phyloP scores from a whole-genome alignment of 2,113 vertebrate genomes.

The Laticauda colubrina region DNA sequence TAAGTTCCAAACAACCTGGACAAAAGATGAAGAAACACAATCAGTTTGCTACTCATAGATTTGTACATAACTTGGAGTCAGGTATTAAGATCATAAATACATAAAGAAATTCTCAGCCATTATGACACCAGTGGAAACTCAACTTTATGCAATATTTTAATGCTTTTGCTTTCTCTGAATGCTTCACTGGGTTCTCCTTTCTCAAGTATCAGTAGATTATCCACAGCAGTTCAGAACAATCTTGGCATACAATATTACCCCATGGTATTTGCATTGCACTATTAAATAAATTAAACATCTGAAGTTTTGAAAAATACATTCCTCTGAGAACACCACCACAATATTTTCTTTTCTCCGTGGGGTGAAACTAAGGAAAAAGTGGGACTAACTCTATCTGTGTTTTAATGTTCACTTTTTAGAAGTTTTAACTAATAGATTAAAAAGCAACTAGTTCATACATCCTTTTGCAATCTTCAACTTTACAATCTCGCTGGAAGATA shows the following conservation, averaged over 20 bases:
- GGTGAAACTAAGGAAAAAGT: background rate
- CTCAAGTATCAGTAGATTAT: background rate
- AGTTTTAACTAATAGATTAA: background rate
- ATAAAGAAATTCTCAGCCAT: background rate
- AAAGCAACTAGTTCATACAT: background rate
- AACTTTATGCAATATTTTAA: background rate
- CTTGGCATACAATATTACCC: background rate
- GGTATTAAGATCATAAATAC: background rate
- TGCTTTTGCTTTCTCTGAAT: background rate
- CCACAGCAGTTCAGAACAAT: background rate
- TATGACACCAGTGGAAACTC: fast-evolving
- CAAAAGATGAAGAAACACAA: background rate
- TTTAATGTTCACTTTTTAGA: background rate
- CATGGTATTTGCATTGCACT: background rate
- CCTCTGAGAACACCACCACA: background rate
- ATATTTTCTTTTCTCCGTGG: background rate
- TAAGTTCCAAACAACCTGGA: slow-evolving; percentile 76
- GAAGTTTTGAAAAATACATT: background rate
- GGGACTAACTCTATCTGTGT: background rate
- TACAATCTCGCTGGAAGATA: background rate
- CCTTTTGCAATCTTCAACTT: background rate
- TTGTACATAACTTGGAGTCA: background rate
- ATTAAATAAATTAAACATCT: slow-evolving; percentile 1
- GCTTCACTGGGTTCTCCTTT: background rate
- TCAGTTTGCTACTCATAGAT: background rate